These are phyloP conservation scores for Pogona vitticeps DNA, from an alignment of 2,113 vertebrate genomes.

Conservation along the genomic window DNA sequence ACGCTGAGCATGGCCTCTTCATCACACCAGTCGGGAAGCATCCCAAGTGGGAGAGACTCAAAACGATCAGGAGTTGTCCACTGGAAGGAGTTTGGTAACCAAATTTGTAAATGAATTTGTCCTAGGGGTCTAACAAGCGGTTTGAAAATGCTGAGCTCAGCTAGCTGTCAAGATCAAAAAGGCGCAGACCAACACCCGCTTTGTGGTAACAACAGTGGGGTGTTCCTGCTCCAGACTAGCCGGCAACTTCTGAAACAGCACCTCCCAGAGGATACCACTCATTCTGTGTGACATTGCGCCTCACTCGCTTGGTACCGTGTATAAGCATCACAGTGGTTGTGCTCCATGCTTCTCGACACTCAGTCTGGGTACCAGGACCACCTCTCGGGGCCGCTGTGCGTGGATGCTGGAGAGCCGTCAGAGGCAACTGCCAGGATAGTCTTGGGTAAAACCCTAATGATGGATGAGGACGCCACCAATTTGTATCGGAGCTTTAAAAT, in stretches of 20 bases:
- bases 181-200: background rate
- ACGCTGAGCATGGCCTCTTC: too few relatives aligned
- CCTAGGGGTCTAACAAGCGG: background rate
- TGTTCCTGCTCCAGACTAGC: constrained; percentile 46
- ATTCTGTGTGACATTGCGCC: constrained; percentile 60
- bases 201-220: background rate
- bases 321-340: constrained; percentile 53
- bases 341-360: constrained; percentile 68
- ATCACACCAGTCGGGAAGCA: background rate
- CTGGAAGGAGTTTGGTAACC: background rate
- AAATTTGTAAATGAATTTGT: background rate
- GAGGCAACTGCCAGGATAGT: too few relatives aligned
- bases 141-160: background rate
- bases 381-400: background rate
- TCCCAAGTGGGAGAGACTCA: background rate
- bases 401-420: constrained; percentile 15
- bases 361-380: constrained; percentile 30
- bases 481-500: background rate
- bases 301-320: constrained; percentile 63
- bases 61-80: background rate
- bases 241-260: constrained; percentile 51
- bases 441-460: too few relatives aligned
- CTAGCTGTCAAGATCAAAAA: background rate
- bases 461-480: background rate
- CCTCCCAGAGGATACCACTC: constrained; percentile 61